Conservation (phyloP, 2,888 invertebrate genomes). For the Hypomecis atomaria region DNA sequence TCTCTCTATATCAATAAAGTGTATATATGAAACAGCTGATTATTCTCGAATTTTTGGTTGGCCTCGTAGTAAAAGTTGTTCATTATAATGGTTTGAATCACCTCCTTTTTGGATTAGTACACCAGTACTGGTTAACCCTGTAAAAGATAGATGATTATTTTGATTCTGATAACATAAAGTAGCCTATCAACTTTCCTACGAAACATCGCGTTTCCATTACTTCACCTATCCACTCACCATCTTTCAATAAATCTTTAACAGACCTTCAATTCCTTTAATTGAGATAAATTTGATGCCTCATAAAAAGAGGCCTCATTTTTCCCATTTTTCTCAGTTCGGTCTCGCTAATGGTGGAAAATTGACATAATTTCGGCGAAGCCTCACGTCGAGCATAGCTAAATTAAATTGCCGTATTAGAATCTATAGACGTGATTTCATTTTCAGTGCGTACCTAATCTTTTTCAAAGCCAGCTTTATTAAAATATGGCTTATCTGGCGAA, state of each 20-base stretch:
- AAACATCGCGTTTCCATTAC: background rate
- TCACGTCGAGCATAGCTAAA: constrained; percentile 48
- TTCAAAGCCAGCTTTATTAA: constrained; percentile 6
- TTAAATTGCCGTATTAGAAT: constrained; percentile 42
- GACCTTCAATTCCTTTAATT: constrained; percentile 34
- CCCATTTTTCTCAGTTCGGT: constrained; percentile 37
- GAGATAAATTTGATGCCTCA: constrained; percentile 34
- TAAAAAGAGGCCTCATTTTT: constrained; percentile 35
- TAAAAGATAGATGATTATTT: too few relatives aligned
- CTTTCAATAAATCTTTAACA: constrained; percentile 16
- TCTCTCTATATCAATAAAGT: too few relatives aligned
- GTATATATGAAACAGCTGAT: too few relatives aligned
- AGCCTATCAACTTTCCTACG: background rate
- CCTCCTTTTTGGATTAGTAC: too few relatives aligned
- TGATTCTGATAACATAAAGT: background rate
- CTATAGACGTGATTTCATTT: constrained; percentile 28
- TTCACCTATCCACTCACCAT: constrained; percentile 4
- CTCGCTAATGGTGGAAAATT: constrained; percentile 63
- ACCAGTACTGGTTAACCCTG: too few relatives aligned
- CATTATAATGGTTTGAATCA: too few relatives aligned
- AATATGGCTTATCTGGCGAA: constrained; percentile 14
- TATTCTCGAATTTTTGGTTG: too few relatives aligned
- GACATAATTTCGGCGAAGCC: constrained; percentile 58
- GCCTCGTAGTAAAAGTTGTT: too few relatives aligned
- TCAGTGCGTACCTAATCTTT: constrained; percentile 14